These are phyloP conservation scores for Halyomorpha halys DNA, from an alignment of 1,140 invertebrate species.

Conservation along the genomic window DNA sequence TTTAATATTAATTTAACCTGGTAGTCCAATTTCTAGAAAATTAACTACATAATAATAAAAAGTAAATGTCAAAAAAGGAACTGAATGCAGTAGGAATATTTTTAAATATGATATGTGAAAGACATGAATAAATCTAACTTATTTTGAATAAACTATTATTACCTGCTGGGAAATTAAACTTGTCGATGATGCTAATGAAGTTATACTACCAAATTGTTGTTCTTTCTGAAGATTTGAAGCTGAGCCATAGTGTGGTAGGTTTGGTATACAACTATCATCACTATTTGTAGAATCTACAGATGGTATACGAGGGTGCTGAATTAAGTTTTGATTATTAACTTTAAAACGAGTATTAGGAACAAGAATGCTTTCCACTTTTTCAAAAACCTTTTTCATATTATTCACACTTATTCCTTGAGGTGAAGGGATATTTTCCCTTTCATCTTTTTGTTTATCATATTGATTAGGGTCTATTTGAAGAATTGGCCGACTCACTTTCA, in stretches of 20 bases:
- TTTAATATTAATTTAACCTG: too few species aligned
- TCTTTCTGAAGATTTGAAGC: conserved; percentile 38
- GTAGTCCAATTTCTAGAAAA: too few species aligned
- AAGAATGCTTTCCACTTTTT: conserved; percentile 38
- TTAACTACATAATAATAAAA: too few species aligned
- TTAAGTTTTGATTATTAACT: conserved; percentile 4
- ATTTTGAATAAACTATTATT: conserved; percentile 11
- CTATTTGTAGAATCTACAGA: conserved; percentile 42
- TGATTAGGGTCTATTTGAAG: not conserved
- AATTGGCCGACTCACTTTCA: not conserved
- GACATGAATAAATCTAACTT: too few species aligned
- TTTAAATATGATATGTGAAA: too few species aligned
- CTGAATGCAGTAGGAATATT: too few species aligned
- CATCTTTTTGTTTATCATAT: conserved; percentile 3
- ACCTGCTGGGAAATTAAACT: conserved; percentile 52
- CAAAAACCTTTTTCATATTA: conserved; percentile 51
- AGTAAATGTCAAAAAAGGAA: too few species aligned
- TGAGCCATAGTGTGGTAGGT: conserved; percentile 37
- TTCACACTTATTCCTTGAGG: conserved; percentile 40
- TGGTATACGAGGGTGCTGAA: conserved; percentile 38
- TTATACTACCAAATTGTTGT: conserved; percentile 51
- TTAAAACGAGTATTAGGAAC: conserved; percentile 20
- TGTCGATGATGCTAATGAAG: conserved; percentile 49
- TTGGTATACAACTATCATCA: conserved; percentile 37
- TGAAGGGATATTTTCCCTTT: not conserved